Base-by-base conservation (phyloP, 2,888 invertebrate species). In the Pantelozetes paolii region DNA sequence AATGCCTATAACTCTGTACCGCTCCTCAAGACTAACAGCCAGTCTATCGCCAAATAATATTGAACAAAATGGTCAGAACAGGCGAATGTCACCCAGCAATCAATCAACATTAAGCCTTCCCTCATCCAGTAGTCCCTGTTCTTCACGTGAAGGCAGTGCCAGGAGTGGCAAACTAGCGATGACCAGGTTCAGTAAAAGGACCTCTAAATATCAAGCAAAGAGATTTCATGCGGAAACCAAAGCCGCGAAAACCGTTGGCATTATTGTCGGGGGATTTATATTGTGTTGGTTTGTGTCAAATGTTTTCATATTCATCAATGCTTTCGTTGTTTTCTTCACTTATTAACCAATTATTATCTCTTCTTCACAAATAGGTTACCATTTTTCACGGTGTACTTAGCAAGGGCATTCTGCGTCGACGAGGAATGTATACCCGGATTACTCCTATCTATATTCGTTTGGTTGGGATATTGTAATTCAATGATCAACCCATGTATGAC, bases 261-360 rank as follows among this genome's bases (percentile, higher is more conserved):
- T 98, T 78, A 97, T 98, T 77, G 96, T 98, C 3, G 97, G 97
- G 0, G 92, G 94, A 64, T 98, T 98, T 84, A 94, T 96, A 74
- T 87, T 91, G 80, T 98, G 97, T 83, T 98, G 97, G 97, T 86
- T 94, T 74, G 96, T 96, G 0, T n/a, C n/a, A n/a, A n/a, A n/a
- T n/a, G n/a, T n/a, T n/a, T n/a, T n/a, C n/a, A n/a, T n/a, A n/a
- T n/a, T n/a, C n/a, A n/a, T n/a, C n/a, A n/a, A n/a, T n/a, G n/a
- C n/a, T n/a, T n/a, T n/a, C n/a, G n/a, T n/a, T n/a, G n/a, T n/a
- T n/a, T n/a, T n/a, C n/a, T n/a, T n/a, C n/a, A n/a, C n/a, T n/a
- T n/a, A n/a, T n/a, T n/a, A n/a, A n/a, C n/a, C n/a, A n/a, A n/a
- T n/a, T n/a, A n/a, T n/a, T n/a, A n/a, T n/a, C n/a, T n/a, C n/a